These are phyloP conservation scores for Chelonoidis abingdonii DNA, from an alignment of 2,113 vertebrate species.

Conservation along the genomic window DNA sequence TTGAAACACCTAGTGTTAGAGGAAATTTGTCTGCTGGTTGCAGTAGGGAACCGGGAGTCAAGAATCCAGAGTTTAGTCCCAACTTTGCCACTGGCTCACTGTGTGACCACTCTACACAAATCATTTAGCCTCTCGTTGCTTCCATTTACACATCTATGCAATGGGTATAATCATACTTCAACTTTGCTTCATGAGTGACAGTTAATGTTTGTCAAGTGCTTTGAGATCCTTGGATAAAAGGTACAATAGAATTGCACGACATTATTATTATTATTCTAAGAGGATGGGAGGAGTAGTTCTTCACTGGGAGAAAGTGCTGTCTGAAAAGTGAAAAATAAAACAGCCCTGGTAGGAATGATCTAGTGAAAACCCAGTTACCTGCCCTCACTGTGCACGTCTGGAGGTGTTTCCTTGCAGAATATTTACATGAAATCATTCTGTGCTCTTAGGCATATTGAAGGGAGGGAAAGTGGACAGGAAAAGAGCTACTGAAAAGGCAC, in stretches of 20 bases:
- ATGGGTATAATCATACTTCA: conserved; percentile 64
- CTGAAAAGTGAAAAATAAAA: conserved; percentile 34
- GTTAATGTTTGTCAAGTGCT: conserved; percentile 64
- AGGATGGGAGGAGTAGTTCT: background rate
- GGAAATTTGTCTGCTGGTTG: background rate
- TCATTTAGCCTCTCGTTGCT: conserved; percentile 51
- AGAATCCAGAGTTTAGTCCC: background rate
- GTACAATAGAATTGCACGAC: conserved; percentile 56
- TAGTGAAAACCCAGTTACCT: conserved; percentile 44
- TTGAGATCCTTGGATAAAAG: conserved; percentile 71
- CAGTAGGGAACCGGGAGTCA: background rate
- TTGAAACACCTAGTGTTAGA: background rate
- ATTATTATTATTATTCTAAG: conserved; percentile 22
- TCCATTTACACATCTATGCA: conserved; percentile 58
- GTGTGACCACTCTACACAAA: background rate
- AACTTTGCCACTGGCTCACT: conserved; percentile 36
- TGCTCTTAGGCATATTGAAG: background rate
- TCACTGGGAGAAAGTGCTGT: background rate
- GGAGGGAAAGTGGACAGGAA: conserved; percentile 44
- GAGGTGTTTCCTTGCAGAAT: background rate
- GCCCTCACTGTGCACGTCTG: conserved; percentile 21
- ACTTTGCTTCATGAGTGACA: conserved; percentile 65
- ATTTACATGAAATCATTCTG: background rate
- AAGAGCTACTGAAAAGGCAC: conserved; percentile 52
- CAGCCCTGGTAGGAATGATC: background rate